Conservation (phyloP, 2,797 vertebrate species). For the Coendou prehensilis region DNA sequence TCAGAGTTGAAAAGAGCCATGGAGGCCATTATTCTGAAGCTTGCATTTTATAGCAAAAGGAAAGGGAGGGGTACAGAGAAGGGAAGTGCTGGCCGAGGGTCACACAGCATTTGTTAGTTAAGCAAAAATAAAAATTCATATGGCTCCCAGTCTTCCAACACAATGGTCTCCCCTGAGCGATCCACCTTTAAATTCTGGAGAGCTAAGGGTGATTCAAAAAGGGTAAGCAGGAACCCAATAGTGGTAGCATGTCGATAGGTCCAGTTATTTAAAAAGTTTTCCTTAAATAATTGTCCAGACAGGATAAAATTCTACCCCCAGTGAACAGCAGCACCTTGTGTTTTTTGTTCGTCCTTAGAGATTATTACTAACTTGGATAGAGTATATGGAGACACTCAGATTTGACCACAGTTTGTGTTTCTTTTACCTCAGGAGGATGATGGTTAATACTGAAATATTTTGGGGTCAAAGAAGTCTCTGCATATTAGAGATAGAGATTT, state of each 20-base stretch:
- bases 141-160: not conserved
- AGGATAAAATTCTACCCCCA: not conserved
- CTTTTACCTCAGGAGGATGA: conserved; percentile 1
- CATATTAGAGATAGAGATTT: not conserved
- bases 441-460: not conserved
- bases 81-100: not conserved
- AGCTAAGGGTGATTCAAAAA: not conserved
- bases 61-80: not conserved
- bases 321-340: not conserved
- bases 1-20: conserved; percentile 74
- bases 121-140: not conserved
- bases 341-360: not conserved
- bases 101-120: not conserved
- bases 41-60: not conserved
- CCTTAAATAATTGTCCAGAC: not conserved
- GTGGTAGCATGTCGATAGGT: not conserved
- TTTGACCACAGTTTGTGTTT: conserved; percentile 34
- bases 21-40: conserved; percentile 36
- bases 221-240: too few relatives aligned
- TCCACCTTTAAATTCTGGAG: not conserved
- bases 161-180: not conserved
- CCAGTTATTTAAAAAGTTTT: not conserved
- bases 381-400: not conserved
- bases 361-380: not conserved
- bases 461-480: not conserved